phyloP scores from a whole-genome alignment of 35 echinoderm and acorn worm genomes.

The Ptychodera flava region DNA sequence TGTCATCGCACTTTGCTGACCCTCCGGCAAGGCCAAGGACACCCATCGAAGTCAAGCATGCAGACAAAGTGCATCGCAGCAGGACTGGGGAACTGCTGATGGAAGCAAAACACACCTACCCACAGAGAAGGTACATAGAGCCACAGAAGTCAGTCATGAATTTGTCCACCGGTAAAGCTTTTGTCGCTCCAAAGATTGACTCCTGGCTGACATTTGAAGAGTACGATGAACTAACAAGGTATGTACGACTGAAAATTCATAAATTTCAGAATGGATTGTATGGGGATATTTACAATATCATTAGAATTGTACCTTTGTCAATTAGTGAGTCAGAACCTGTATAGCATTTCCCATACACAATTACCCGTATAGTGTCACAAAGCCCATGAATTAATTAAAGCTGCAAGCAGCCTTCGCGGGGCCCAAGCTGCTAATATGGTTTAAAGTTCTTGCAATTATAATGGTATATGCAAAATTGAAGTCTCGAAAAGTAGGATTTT shows the following conservation, averaged over 20 bases:
- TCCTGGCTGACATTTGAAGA: conserved; percentile 98
- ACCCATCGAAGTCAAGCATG: conserved; percentile 47
- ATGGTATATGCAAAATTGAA: too few relatives aligned
- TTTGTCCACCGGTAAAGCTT: conserved; percentile 82
- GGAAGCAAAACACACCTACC: conserved; percentile 83
- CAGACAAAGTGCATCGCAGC: conserved; percentile 70
- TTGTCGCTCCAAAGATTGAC: conserved; percentile 70
- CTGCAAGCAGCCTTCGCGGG: too few relatives aligned
- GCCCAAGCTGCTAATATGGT: too few relatives aligned
- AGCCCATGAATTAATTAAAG: too few relatives aligned
- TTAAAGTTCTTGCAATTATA: too few relatives aligned
- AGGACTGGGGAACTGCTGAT: conserved; percentile 73
- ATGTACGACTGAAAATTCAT: neutral
- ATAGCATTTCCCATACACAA: too few relatives aligned
- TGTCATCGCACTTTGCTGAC: conserved; percentile 79
- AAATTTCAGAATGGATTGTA: too few relatives aligned
- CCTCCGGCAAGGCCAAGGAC: conserved; percentile 57
- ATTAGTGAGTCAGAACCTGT: too few relatives aligned
- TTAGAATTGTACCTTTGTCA: too few relatives aligned
- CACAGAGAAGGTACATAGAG: conserved; percentile 43
- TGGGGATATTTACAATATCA: too few relatives aligned
- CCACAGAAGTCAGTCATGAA: conserved; percentile 49
- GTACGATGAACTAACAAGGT: conserved; percentile 79
- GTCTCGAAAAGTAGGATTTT: too few relatives aligned
- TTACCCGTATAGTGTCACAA: too few relatives aligned